Evolutionary conservation across 2,797 vertebrate species (phyloP).

Genomic region (Arnoldichthys spilopterus): DNA sequence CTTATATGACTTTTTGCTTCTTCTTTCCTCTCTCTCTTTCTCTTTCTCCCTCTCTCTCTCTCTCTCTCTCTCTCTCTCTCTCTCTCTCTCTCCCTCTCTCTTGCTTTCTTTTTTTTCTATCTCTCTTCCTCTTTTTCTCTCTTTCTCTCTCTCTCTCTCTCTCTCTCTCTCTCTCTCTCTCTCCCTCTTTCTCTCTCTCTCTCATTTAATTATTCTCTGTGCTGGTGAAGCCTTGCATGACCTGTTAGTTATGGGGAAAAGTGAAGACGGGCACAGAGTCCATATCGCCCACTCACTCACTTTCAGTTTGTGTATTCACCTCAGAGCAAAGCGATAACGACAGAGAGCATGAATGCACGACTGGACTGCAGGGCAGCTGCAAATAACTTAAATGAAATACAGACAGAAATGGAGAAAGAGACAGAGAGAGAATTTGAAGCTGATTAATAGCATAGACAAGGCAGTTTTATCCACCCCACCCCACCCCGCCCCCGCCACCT

Average conservation of each 20-base stretch:
- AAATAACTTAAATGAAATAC: conserved; percentile 29
- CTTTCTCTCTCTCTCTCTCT: too few species aligned
- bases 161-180: neutral
- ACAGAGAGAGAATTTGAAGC: neutral
- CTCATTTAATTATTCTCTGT: neutral
- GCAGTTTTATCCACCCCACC: neutral
- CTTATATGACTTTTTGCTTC: too few species aligned
- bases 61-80: too few species aligned
- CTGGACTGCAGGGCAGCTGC: neutral
- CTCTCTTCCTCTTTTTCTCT: neutral
- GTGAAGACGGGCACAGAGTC: neutral
- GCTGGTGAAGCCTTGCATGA: conserved; percentile 3
- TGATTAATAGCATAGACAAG: conserved; percentile 22
- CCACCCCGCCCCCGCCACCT: too few species aligned
- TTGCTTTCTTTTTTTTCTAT: neutral
- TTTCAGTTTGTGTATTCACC: neutral
- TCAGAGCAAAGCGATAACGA: conserved; percentile 10
- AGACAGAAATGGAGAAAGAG: neutral
- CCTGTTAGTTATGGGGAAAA: conserved; percentile 22
- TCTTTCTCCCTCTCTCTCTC: too few species aligned
- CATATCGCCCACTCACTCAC: neutral
- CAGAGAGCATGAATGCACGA: neutral
- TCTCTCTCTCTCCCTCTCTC: too few species aligned
- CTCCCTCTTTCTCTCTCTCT: neutral
- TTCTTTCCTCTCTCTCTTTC: too few species aligned